Percentiles rank a stretch among this genome's conserved stretches.
phyloP scores from a whole-genome alignment of 2,888 invertebrate genomes.

The Mycogona germanica region DNA sequence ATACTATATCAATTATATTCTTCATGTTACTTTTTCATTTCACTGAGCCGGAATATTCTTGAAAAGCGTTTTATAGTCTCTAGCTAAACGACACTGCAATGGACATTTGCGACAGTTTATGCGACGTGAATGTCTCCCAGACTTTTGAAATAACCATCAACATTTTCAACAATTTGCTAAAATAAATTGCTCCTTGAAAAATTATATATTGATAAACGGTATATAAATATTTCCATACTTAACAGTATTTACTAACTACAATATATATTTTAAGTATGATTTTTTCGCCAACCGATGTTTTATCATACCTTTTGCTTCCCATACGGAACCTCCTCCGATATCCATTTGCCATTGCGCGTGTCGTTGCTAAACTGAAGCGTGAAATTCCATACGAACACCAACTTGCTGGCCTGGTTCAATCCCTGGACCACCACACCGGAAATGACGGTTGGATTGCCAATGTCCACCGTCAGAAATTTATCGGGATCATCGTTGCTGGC shows the following conservation, averaged over 20 bases:
- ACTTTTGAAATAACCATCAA: too few relatives aligned
- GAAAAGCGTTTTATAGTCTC: too few relatives aligned
- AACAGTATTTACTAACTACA: not conserved
- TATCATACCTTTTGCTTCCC: slow-evolving; percentile 25
- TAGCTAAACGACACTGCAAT: too few relatives aligned
- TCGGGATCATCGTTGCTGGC: slow-evolving; percentile 23
- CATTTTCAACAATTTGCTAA: not conserved
- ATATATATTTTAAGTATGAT: not conserved
- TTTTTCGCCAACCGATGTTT: not conserved
- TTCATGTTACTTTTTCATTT: not conserved
- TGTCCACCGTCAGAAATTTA: slow-evolving; percentile 24
- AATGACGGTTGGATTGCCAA: slow-evolving; percentile 23
- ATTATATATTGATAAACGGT: not conserved
- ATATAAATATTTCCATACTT: not conserved
- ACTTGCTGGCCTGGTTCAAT: slow-evolving; percentile 23
- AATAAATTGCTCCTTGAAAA: not conserved
- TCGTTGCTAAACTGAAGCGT: slow-evolving; percentile 26
- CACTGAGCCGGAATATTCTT: too few relatives aligned
- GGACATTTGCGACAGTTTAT: too few relatives aligned
- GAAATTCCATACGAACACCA: slow-evolving; percentile 24
- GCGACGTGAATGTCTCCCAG: too few relatives aligned
- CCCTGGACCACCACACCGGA: slow-evolving; percentile 26
- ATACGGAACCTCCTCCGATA: slow-evolving; percentile 27
- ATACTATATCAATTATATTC: not conserved
- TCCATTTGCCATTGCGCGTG: slow-evolving; percentile 24